Percentiles rank a stretch among this genome's conserved stretches.
These are phyloP conservation scores for Nerophis lumbriciformis DNA, from an alignment of 2,113 vertebrate species.

Conservation along the genomic window DNA sequence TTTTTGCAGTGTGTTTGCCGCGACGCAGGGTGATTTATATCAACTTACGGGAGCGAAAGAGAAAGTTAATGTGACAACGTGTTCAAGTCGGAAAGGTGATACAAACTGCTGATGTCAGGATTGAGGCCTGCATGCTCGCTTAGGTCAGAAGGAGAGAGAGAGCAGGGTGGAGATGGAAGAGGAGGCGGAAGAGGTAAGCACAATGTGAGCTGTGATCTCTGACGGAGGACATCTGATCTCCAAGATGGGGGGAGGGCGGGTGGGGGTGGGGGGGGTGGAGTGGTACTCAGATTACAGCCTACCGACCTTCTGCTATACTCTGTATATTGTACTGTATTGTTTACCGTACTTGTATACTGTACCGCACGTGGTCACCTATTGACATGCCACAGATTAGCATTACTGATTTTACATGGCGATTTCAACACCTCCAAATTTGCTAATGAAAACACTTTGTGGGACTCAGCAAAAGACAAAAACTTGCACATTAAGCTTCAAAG, in stretches of 20 bases:
- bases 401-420: too few relatives aligned
- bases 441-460: too few relatives aligned
- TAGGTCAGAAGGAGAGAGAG: slow-evolving; percentile 23
- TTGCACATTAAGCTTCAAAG: too few relatives aligned
- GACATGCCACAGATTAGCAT: too few relatives aligned
- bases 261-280: background rate
- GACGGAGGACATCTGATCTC: slow-evolving; percentile 62
- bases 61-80: background rate
- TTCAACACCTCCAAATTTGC: too few relatives aligned
- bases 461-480: too few relatives aligned
- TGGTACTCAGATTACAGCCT: slow-evolving; percentile 60
- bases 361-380: background rate
- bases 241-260: slow-evolving; percentile 38
- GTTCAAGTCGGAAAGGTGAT: slow-evolving; percentile 21
- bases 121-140: background rate
- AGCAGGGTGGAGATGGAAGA: slow-evolving; percentile 44
- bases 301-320: slow-evolving; percentile 30
- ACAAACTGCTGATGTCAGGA: slow-evolving; percentile 38
- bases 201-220: slow-evolving; percentile 70
- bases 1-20: too few relatives aligned
- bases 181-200: slow-evolving; percentile 56
- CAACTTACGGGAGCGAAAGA: background rate
- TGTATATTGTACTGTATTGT: too few relatives aligned
- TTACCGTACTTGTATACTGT: background rate
- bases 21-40: background rate